A percentile compares a stretch with the other conserved stretches of the same genome.
phyloP scores from a whole-genome alignment of 2,797 vertebrate species.

The Yasuhikotakia modesta region DNA sequence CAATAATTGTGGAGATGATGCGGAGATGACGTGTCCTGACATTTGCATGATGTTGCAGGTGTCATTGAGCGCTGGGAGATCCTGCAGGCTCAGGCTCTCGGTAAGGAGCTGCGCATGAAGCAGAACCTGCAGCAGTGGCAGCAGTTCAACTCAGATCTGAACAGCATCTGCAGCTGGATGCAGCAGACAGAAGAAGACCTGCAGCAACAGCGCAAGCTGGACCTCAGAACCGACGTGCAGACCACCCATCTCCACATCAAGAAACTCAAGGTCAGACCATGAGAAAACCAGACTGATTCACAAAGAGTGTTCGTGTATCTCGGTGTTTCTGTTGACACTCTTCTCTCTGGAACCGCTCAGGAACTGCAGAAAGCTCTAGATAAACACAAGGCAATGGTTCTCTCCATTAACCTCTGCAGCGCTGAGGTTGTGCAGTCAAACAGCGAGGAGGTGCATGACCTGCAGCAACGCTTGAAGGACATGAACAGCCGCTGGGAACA shows the following conservation, averaged over 20 bases:
- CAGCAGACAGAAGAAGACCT: constrained; percentile 86
- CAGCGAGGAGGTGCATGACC: constrained; percentile 81
- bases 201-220: constrained; percentile 76
- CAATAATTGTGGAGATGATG: no score
- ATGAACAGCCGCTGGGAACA: constrained; percentile 91
- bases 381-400: constrained; percentile 89
- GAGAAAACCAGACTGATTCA: constrained; percentile 60
- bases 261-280: constrained; percentile 87
- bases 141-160: constrained; percentile 91
- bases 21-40: no score
- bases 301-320: not conserved
- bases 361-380: constrained; percentile 93
- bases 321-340: not conserved
- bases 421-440: constrained; percentile 88
- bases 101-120: constrained; percentile 90
- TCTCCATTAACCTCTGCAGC: constrained; percentile 96
- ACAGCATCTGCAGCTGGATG: constrained; percentile 85
- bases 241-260: constrained; percentile 89
- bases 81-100: constrained; percentile 92
- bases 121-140: constrained; percentile 96
- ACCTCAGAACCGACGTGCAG: constrained; percentile 87
- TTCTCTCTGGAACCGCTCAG: constrained; percentile 66
- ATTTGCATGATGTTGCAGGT: no score
- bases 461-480: constrained; percentile 85
- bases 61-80: constrained; percentile 98